Base-by-base conservation (phyloP, 1,140 invertebrate species). In the Bombus pyrosoma region DNA sequence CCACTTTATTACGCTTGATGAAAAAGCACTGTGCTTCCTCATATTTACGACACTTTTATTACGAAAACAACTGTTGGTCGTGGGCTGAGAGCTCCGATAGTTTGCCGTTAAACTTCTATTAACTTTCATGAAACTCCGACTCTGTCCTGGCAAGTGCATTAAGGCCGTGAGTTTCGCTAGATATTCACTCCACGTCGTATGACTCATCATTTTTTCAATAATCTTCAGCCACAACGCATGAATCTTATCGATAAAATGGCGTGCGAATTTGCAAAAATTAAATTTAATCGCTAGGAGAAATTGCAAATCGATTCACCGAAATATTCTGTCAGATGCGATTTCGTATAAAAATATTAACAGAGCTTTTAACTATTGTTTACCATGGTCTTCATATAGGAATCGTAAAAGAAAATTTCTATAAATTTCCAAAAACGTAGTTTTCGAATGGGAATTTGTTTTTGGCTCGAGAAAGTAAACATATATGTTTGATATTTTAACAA, bases 1-100 rank as follows among this genome's bases (percentile, higher is more conserved):
- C 37, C 64, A 53, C 64, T 83, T 83, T 83, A 83, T 83, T 83
- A 78, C 74, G 74, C 43, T 69, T 83, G 76, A 83, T 83, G 82
- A 78, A 77, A 83, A 78, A 83, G 82, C 74, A 69, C 64, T 43
- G 68, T 32, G 74, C 64, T 34, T 13, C 34, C 64, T 76, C 74
- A 39, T 78, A 75, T 83, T 83, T 83, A 83, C 82, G 82, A 66
- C 82, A 78, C 74, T 83, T 83, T 83, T 83, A 83, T 83, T 83
- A 78, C 82, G 62, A 28, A 66, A 78, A 83, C 82, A 83, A 83
- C 82, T 83, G 82, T 78, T 83, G 74, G 64, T 43, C 73, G 43
- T 64, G 34, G 41, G 47, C 22, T 69, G 28, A 18, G 41, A 39
- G 43, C 34, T 25, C 62, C 74, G 74, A 83, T 78, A 57, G 74